Conservation (phyloP, 2,113 vertebrate species). For the Acanthisitta chloris region DNA sequence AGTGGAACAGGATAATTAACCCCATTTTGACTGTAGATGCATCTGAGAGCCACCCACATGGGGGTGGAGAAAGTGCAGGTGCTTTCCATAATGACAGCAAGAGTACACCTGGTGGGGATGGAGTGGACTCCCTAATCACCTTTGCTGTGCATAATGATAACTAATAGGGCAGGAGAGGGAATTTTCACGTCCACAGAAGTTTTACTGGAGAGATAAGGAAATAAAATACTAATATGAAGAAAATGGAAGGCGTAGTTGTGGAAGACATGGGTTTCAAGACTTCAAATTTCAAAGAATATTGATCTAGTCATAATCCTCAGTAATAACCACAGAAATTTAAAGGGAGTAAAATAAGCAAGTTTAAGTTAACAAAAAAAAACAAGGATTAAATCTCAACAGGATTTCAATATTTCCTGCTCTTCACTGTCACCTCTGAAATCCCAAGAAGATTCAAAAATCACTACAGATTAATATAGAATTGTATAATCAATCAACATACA, state of each 20-base stretch:
- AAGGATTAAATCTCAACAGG: not conserved
- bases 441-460: not conserved
- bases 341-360: not conserved
- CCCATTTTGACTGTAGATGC: not conserved
- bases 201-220: not conserved
- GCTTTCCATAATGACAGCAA: not conserved
- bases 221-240: not conserved
- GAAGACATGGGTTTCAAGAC: not conserved
- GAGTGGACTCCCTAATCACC: not conserved
- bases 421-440: not conserved
- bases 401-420: not conserved
- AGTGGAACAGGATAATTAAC: not conserved
- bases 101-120: not conserved
- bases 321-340: not conserved
- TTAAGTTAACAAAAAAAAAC: not conserved
- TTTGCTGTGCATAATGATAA: not conserved
- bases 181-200: not conserved
- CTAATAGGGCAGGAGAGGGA: not conserved
- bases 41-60: not conserved
- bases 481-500: not conserved
- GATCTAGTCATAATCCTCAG: not conserved
- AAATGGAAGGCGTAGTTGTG: not conserved
- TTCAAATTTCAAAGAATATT: not conserved
- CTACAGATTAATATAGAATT: not conserved
- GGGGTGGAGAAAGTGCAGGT: not conserved